These are phyloP conservation scores for Mythimna vitellina DNA, from an alignment of 2,888 invertebrate species.

Conservation along the genomic window DNA sequence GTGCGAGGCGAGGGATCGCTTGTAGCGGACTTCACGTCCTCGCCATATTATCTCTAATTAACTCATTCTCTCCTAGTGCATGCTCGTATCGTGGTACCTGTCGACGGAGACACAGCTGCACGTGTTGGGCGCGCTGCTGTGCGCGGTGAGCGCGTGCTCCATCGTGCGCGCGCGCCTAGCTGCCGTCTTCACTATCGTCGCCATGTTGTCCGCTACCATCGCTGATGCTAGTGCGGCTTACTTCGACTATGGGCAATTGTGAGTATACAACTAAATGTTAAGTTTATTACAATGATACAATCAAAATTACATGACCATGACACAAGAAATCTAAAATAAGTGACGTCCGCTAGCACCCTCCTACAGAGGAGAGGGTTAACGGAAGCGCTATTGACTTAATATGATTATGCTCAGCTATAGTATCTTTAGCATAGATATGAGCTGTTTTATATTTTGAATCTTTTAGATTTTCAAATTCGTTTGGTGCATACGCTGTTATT, in stretches of 20 bases:
- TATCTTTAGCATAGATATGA: too few relatives aligned
- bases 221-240: constrained; percentile 87
- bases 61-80: constrained; percentile 90
- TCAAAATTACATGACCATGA: too few relatives aligned
- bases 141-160: constrained; percentile 83
- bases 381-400: too few relatives aligned
- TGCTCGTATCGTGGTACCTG: constrained; percentile 95
- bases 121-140: constrained; percentile 92
- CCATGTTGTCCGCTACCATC: constrained; percentile 84
- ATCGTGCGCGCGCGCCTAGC: constrained; percentile 36
- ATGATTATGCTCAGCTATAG: too few relatives aligned
- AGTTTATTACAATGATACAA: too few relatives aligned
- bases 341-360: too few relatives aligned
- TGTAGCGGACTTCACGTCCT: background rate
- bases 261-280: constrained; percentile 8
- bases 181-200: constrained; percentile 78
- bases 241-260: constrained; percentile 66
- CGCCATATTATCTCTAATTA: background rate
- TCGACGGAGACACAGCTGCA: constrained; percentile 95
- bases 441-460: too few relatives aligned
- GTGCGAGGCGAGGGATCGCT: too few relatives aligned
- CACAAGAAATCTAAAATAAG: too few relatives aligned
- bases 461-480: constrained; percentile 73
- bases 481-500: constrained; percentile 88
- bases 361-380: too few relatives aligned